Percentiles rank a stretch among this genome's conserved stretches.
phyloP scores from a whole-genome alignment of 2,113 vertebrate species.

The Gavialis gangeticus region DNA sequence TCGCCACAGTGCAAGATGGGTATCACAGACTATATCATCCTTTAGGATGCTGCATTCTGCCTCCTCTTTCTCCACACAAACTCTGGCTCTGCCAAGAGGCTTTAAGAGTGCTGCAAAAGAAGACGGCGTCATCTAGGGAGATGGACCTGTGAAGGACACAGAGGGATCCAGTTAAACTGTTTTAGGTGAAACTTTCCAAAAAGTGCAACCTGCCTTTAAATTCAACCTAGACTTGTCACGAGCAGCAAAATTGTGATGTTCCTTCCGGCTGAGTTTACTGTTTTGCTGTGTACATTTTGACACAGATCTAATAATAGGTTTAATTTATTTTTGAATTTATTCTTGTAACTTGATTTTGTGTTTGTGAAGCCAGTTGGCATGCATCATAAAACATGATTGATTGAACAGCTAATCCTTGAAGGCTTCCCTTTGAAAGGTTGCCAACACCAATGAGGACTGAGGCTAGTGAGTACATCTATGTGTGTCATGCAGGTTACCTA shows the following conservation, averaged over 20 bases:
- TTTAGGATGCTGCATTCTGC: not conserved
- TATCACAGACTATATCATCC: not conserved
- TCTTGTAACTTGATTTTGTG: conserved; percentile 38
- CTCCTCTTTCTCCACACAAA: not conserved
- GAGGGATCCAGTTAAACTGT: not conserved
- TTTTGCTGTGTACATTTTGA: not conserved
- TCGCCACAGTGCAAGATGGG: too few relatives aligned
- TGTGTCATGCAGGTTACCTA: conserved; percentile 36
- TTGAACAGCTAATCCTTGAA: conserved; percentile 69
- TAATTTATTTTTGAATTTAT: conserved; percentile 38
- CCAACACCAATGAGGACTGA: conserved; percentile 50
- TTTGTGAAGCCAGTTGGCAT: conserved; percentile 44
- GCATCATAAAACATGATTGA: conserved; percentile 69
- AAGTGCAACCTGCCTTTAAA: not conserved
- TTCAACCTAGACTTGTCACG: not conserved
- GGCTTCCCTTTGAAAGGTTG: conserved; percentile 64
- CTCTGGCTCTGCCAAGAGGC: not conserved
- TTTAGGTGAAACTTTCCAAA: not conserved
- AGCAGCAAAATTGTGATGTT: fast-evolving
- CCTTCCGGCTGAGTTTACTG: not conserved
- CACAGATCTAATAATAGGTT: conserved; percentile 6
- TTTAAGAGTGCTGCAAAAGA: fast-evolving
- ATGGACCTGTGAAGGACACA: not conserved
- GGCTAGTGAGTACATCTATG: not conserved
- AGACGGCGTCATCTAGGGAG: fast-evolving